phyloP scores from a whole-genome alignment of 2,888 invertebrate genomes.

The Lasioglossum vierecki region DNA sequence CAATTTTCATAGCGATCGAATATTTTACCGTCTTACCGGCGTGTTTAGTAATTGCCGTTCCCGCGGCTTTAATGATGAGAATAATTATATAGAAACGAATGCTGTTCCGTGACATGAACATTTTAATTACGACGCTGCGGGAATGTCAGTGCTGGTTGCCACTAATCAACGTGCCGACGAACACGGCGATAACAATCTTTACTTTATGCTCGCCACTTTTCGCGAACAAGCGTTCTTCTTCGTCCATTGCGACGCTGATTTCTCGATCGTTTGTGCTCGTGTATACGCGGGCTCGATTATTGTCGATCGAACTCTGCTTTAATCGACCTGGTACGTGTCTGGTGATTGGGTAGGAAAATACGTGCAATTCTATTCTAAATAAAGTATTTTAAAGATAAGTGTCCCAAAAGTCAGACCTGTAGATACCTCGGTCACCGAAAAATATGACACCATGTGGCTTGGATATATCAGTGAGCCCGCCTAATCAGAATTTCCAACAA shows the following conservation, averaged over 20 bases:
- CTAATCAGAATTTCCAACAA: too few species aligned
- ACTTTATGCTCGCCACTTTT: background rate
- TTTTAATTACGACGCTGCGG: background rate
- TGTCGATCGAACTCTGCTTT: background rate
- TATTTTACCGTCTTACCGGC: background rate
- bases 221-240: background rate
- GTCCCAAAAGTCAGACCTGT: too few species aligned
- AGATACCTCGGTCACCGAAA: too few species aligned
- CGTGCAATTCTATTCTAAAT: too few species aligned
- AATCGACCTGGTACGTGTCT: background rate
- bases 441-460: too few species aligned
- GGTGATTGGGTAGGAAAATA: background rate
- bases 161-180: background rate
- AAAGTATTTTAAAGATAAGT: too few species aligned
- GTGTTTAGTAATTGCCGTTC: background rate
- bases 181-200: conserved; percentile 1
- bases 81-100: background rate
- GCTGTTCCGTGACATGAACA: background rate
- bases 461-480: too few species aligned
- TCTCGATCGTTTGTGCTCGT: background rate
- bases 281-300: too few species aligned
- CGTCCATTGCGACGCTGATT: background rate
- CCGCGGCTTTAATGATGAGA: background rate
- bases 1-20: background rate
- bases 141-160: conserved; percentile 13